Base-by-base conservation (phyloP, 2,113 vertebrate genomes). In the Pagrus major region DNA sequence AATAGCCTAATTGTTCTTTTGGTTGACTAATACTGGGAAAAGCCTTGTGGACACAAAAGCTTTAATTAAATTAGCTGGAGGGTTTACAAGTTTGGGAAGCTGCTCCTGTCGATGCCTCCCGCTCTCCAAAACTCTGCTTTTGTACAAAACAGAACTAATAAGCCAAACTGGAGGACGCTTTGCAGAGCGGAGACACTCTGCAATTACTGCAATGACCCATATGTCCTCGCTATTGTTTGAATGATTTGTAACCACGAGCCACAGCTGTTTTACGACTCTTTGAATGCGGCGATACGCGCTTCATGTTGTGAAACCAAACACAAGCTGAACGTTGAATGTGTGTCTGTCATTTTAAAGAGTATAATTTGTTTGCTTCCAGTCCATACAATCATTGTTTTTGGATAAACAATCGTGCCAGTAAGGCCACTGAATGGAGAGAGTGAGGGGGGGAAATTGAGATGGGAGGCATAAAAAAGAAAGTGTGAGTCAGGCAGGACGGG, bases 401-500 rank as follows among this genome's bases (percentile, higher is more conserved):
- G 35, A 63, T 55, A 52, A 76, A 51, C 47, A 85, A 21, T 18
- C 6, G 33, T 15, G 6, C 20, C n/a, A 64, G 37, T 25, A 25
- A 15, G 14, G 31, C 31, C 42, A 23, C 49, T 70, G 64, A 71
- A 68, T 35, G 23, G 25, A 37, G 37, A 56, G n/a, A 54, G 2
- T n/a, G n/a, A n/a, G 16, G 65, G 29, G 33, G 39, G 76, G 78
- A 54, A 78, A 75, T 76, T 60, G 78, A 78, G 52, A 78, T 18
- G 52, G 68, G 33, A 76, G 33, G 42, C 5, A 41, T 52, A 71
- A 73, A 71, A 73, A 46, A 75, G 59, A 33, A 79, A 85, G 70
- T 54, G 42, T 76, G 86, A 85, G 78, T 76, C 81, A 67, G 47
- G 82, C 82, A 92, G 93, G 93, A 94, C 86, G 82, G 42, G 77